Conservation (phyloP, 2,888 invertebrate species). For the Drosophila setosimentum region DNA sequence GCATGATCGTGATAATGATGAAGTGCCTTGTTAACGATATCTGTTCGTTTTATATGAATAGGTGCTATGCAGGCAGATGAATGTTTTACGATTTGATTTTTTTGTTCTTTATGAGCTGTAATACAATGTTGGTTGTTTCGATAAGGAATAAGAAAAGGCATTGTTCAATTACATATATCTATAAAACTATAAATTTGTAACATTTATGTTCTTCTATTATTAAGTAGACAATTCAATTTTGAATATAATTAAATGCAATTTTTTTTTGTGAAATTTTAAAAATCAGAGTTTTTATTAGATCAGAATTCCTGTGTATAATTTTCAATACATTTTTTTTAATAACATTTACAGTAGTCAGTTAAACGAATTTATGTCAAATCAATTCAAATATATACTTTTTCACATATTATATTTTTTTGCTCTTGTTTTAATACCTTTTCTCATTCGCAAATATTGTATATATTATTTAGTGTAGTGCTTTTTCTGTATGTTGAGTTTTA, state of each 20-base stretch:
- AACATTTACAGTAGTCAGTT: slow-evolving; percentile 10
- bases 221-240: background rate
- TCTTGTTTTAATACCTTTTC: slow-evolving; percentile 67
- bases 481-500: slow-evolving; percentile 31
- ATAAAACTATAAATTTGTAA: slow-evolving; percentile 21
- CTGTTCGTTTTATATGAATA: slow-evolving; percentile 12
- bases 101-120: slow-evolving; percentile 7
- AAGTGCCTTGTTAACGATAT: slow-evolving; percentile 18
- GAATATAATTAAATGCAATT: background rate
- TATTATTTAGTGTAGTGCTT: background rate
- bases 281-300: background rate
- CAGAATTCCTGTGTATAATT: background rate
- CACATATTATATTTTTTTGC: background rate
- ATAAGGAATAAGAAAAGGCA: slow-evolving; percentile 75
- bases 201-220: background rate
- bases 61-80: background rate
- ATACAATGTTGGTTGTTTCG: slow-evolving; percentile 34
- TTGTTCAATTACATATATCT: slow-evolving; percentile 39
- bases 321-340: background rate
- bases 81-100: slow-evolving; percentile 7
- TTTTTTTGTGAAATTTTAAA: slow-evolving; percentile 30
- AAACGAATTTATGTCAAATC: slow-evolving; percentile 40
- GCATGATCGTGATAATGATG: slow-evolving; percentile 26
- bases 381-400: slow-evolving; percentile 28
- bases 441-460: slow-evolving; percentile 53